Percentiles rank a stretch among this genome's conserved stretches.
Conservation (phyloP, 2,888 invertebrate species). For the Cantharis rustica region DNA sequence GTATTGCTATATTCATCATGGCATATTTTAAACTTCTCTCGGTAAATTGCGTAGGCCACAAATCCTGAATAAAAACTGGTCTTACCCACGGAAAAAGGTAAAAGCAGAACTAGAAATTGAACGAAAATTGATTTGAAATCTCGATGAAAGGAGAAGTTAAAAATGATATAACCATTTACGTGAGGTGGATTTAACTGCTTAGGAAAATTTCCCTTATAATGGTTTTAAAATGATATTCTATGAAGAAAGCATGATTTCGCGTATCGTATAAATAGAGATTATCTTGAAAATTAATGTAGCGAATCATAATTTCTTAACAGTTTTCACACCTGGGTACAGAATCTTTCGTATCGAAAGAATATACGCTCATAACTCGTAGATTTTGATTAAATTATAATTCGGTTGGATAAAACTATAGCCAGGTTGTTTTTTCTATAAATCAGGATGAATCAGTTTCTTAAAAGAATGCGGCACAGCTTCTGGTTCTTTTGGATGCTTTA, state of each 20-base stretch:
- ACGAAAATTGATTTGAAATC: neutral
- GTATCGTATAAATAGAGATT: neutral
- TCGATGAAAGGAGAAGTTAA: neutral
- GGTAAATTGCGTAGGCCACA: neutral
- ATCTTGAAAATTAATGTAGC: neutral
- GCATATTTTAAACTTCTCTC: neutral
- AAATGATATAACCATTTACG: neutral
- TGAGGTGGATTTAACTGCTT: neutral
- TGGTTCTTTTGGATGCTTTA: neutral
- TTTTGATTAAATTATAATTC: neutral
- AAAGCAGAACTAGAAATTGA: neutral
- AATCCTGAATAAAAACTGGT: neutral
- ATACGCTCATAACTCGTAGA: too few relatives aligned
- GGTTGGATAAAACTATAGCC: neutral
- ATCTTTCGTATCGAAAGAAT: neutral
- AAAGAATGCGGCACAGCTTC: neutral
- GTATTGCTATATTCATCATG: neutral
- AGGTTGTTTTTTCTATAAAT: neutral
- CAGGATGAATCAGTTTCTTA: neutral
- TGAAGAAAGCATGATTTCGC: too few relatives aligned
- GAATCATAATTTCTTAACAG: neutral
- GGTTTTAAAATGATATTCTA: neutral
- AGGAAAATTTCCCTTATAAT: neutral
- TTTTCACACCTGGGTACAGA: neutral
- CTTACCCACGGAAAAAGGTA: neutral